Evolutionary conservation across 2,113 vertebrate species (phyloP).

Genomic region (Tamias sibiricus): DNA sequence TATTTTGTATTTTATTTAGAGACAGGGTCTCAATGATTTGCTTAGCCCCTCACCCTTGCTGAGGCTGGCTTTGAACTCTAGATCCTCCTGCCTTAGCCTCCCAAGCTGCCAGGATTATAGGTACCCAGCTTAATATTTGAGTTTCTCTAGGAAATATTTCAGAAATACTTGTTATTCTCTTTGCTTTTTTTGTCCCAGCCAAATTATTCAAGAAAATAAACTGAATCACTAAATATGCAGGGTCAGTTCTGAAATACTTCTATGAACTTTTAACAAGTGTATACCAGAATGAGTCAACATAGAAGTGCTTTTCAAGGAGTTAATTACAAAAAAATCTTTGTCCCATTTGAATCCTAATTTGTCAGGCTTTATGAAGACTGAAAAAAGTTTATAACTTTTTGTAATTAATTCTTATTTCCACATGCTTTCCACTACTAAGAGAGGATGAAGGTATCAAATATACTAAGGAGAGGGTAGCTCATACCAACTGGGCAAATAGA

Average conservation of each 20-base stretch:
- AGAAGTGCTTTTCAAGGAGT: not conserved
- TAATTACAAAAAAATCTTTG: not conserved
- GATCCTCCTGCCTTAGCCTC: too few relatives aligned
- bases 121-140: not conserved
- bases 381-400: not conserved
- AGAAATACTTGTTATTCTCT: not conserved
- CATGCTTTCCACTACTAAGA: not conserved
- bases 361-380: not conserved
- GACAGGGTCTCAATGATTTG: too few relatives aligned
- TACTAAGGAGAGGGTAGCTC: fast-evolving
- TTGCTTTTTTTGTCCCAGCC: not conserved
- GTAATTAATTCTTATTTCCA: not conserved
- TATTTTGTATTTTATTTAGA: too few relatives aligned
- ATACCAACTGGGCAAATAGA: not conserved
- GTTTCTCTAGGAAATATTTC: not conserved
- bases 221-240: not conserved
- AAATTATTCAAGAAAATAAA: not conserved
- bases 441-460: fast-evolving
- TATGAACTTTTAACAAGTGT: not conserved
- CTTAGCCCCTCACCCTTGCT: too few relatives aligned
- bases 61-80: too few relatives aligned
- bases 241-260: conserved; percentile 1
- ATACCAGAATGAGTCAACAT: not conserved
- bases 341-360: not conserved
- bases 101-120: too few relatives aligned